Evolutionary conservation across 2,113 vertebrate species (phyloP).

Genomic region (Myotis brandtii): DNA sequence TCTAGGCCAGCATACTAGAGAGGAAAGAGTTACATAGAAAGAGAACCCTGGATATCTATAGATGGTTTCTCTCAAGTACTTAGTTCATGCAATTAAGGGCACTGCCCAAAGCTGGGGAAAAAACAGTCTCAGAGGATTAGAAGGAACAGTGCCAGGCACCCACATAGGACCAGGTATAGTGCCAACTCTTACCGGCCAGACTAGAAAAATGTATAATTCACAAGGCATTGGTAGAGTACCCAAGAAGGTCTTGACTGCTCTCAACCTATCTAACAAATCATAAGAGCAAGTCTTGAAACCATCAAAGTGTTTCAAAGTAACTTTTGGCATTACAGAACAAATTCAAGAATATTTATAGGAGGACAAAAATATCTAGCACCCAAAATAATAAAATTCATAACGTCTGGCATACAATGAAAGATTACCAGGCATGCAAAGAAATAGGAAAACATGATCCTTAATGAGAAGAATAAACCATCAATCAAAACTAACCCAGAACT

Average conservation of each 20-base stretch:
- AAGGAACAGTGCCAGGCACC: background rate
- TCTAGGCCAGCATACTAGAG: background rate
- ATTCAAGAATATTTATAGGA: conserved; percentile 12
- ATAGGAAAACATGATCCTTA: background rate
- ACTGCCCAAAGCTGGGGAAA: background rate
- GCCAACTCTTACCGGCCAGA: background rate
- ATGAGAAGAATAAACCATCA: background rate
- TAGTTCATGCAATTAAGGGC: background rate
- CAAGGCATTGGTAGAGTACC: background rate
- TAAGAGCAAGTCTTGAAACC: conserved; percentile 12
- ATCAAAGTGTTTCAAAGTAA: background rate
- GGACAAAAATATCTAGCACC: conserved; percentile 8
- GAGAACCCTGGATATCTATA: background rate
- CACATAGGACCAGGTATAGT: background rate
- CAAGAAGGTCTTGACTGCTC: background rate
- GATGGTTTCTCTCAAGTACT: background rate
- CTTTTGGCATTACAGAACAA: conserved; percentile 1
- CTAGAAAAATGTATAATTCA: background rate
- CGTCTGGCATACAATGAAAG: background rate
- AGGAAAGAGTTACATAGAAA: background rate
- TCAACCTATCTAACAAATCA: background rate
- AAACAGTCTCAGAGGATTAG: background rate
- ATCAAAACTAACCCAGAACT: background rate
- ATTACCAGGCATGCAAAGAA: background rate
- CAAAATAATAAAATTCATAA: background rate